Evolutionary conservation across 2,113 vertebrate genomes (phyloP).

Genomic region (Sorex fumeus): DNA sequence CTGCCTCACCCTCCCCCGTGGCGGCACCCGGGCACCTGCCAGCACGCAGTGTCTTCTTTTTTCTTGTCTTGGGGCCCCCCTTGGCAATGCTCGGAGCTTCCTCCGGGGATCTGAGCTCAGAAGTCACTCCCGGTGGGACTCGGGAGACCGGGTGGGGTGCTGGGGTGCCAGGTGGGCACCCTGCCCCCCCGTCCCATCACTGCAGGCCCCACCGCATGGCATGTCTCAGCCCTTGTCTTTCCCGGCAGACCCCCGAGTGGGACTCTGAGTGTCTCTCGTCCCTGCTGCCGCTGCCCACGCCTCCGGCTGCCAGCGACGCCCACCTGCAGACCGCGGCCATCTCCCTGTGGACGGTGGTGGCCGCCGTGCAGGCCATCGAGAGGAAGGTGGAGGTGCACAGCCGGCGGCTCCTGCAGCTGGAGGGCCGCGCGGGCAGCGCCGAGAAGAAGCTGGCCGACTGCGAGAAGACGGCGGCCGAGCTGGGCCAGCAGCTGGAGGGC

Average conservation of each 20-base stretch:
- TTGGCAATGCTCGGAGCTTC: too few species aligned
- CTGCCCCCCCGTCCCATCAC: too few species aligned
- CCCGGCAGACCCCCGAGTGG: conserved; percentile 89
- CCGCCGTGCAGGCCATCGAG: conserved; percentile 90
- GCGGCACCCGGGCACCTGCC: neutral
- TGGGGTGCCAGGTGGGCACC: too few species aligned
- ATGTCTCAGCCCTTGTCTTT: conserved; percentile 27
- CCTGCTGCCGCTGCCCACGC: conserved; percentile 86
- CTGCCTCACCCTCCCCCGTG: neutral
- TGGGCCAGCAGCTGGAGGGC: conserved; percentile 89
- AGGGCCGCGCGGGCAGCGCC: conserved; percentile 86
- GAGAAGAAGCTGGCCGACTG: conserved; percentile 90
- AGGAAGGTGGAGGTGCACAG: conserved; percentile 90
- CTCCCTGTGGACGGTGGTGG: conserved; percentile 91
- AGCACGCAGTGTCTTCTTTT: neutral
- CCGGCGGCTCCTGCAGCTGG: conserved; percentile 88
- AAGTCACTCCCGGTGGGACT: too few species aligned
- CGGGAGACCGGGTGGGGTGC: too few species aligned
- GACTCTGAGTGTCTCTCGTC: conserved; percentile 88
- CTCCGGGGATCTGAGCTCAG: too few species aligned
- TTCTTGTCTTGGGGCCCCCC: too few species aligned
- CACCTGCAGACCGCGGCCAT: conserved; percentile 89
- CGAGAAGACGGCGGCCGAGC: conserved; percentile 88
- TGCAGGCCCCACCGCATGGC: neutral
- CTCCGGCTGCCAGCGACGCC: conserved; percentile 84